Evolutionary conservation across 2,888 invertebrate genomes (phyloP), one percentile per base, ranked within the genome.

Genomic region (Theretra japonica): DNA sequence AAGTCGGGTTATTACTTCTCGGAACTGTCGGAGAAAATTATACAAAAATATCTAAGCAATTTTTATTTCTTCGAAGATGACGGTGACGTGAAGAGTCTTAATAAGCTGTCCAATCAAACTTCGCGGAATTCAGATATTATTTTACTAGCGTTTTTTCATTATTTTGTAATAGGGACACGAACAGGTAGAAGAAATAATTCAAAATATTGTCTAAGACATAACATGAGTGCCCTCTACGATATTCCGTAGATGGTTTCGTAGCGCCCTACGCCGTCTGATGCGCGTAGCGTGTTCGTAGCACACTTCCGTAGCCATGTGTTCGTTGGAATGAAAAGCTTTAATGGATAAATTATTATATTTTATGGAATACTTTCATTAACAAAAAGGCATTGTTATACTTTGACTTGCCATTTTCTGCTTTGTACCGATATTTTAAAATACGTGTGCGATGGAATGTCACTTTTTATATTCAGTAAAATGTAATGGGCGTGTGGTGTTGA

Each of bases 261-360:
- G 65, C 65, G 41, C 25, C 17, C 65, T 65, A 65, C 65, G 65
- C 23, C 6, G 41, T 48, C 48, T 41, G 65, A 23, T 23, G 17
- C 65, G 48, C 65, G 65, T 65, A 41, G 41, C 21, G 17, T 65
- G 17, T 65, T 65, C 65, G 65, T 65, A 65, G 65, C 65, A 48
- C 21, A 65, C 65, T 65, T 69, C 50, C 56, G 30, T 25, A 50
- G 28, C 50, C 19, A 59, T 59, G 59, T 59, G 59, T 53, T 53
- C n/a, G 56, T 69, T 56, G 19, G 28, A 53, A 53, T 53, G 50
- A 69, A 56, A 53, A 50, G 53, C 68, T 48, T 48, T 68, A 33
- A 62, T 59, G 33, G 65, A 1, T 50, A 53, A 50, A 19, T 68
- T 23, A 19, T 50, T n/a, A 50, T 50, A 25, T 28, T 69, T 53